phyloP scores from a whole-genome alignment of 2,113 vertebrate species.

The Cynopterus brachyotis region DNA sequence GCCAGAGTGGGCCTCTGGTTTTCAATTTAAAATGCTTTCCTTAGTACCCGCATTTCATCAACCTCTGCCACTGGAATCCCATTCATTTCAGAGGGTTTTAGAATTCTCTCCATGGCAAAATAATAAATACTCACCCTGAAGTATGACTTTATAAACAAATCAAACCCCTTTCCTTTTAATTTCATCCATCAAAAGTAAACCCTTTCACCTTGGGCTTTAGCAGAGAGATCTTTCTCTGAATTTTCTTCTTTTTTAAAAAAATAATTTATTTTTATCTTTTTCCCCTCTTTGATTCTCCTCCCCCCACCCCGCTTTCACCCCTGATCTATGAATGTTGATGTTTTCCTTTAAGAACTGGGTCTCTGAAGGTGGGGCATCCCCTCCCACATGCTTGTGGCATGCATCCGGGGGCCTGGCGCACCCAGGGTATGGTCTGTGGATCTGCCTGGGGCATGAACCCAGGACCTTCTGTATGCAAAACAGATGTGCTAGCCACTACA shows the following conservation, averaged over 20 bases:
- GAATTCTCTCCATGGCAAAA: not conserved
- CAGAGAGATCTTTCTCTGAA: not conserved
- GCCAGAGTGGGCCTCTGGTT: not conserved
- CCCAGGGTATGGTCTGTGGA: no score
- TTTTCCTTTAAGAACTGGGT: no score
- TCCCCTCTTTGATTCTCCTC: no score
- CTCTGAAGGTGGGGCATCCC: no score
- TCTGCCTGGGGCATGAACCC: no score
- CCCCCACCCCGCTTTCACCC: no score
- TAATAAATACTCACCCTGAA: not conserved
- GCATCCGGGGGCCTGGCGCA: no score
- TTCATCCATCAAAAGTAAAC: not conserved
- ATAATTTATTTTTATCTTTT: no score
- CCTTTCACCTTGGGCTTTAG: not conserved
- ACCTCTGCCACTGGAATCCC: not conserved
- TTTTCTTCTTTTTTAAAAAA: conserved; percentile 42
- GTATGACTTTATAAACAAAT: not conserved
- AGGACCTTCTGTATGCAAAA: no score
- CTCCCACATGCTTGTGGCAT: no score
- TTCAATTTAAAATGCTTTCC: not conserved
- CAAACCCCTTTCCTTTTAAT: not conserved
- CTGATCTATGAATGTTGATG: no score
- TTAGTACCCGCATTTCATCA: conserved; percentile 5
- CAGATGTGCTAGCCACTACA: no score
- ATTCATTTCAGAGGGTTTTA: conserved; percentile 8